Percentiles rank a stretch among this genome's conserved stretches.
These are phyloP conservation scores for Pyrrhia umbra DNA, from an alignment of 2,888 invertebrate species.

Conservation along the genomic window DNA sequence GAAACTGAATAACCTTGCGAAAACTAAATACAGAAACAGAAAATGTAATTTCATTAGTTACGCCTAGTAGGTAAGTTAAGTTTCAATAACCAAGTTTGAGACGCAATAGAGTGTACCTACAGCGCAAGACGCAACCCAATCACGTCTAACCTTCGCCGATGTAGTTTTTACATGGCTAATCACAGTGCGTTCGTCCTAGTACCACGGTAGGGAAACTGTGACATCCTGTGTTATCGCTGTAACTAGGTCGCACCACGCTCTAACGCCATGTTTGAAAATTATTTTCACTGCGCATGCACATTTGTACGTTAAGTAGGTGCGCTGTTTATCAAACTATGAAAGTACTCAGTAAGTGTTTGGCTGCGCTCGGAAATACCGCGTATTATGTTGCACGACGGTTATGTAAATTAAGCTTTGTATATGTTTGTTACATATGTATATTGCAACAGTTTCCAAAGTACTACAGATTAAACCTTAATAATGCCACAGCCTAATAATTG, in stretches of 20 bases:
- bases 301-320: conserved; percentile 61
- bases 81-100: conserved; percentile 46
- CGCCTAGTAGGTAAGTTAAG: conserved; percentile 28
- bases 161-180: conserved; percentile 50
- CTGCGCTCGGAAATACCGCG: conserved; percentile 49
- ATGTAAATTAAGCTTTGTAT: conserved; percentile 42
- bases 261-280: conserved; percentile 82
- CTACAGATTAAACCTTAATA: conserved; percentile 13
- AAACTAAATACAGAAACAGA: conserved; percentile 19
- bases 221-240: conserved; percentile 87
- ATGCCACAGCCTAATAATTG: conserved; percentile 19
- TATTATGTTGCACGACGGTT: conserved; percentile 56
- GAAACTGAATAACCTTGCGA: conserved; percentile 22
- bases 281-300: conserved; percentile 81
- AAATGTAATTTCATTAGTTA: conserved; percentile 48
- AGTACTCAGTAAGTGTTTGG: conserved; percentile 57
- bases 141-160: conserved; percentile 49
- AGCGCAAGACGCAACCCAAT: conserved; percentile 29
- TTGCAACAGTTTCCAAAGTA: conserved; percentile 18
- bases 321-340: conserved; percentile 75
- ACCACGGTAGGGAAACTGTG: conserved; percentile 79
- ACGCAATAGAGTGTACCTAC: conserved; percentile 49
- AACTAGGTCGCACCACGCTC: conserved; percentile 82
- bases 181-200: conserved; percentile 50
- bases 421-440: conserved; percentile 24